phyloP scores from a whole-genome alignment of 2,888 invertebrate genomes.

The Nemotelus nigrinus region DNA sequence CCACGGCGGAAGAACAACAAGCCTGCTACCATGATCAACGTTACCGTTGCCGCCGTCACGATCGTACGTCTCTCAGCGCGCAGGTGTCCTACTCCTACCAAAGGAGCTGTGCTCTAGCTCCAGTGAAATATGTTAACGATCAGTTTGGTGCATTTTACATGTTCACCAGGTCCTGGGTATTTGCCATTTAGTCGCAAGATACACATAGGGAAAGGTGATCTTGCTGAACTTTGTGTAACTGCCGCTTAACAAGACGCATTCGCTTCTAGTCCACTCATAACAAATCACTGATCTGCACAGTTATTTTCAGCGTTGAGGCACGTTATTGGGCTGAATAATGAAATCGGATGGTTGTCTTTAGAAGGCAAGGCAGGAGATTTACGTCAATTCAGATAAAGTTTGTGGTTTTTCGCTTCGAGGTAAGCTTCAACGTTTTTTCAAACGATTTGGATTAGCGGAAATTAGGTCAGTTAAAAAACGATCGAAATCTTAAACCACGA shows the following conservation, averaged over 20 bases:
- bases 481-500: too few relatives aligned
- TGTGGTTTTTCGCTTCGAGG: constrained; percentile 2
- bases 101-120: background rate
- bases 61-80: background rate
- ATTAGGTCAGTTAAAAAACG: too few relatives aligned
- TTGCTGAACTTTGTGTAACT: constrained; percentile 10
- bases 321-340: background rate
- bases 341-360: background rate
- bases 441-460: too few relatives aligned
- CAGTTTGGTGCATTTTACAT: constrained; percentile 28
- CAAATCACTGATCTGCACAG: constrained; percentile 35
- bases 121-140: constrained; percentile 32
- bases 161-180: constrained; percentile 8
- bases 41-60: too few relatives aligned
- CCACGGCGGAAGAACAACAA: background rate
- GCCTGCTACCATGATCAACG: background rate
- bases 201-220: constrained; percentile 35
- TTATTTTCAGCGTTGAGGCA: too few relatives aligned
- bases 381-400: constrained; percentile 30
- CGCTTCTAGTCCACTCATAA: constrained; percentile 11
- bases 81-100: constrained; percentile 18
- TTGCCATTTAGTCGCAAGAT: background rate
- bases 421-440: too few relatives aligned
- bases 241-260: background rate
- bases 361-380: constrained; percentile 23